Evolutionary conservation across 2,797 vertebrate genomes (phyloP), one percentile per base, ranked within the genome.

Genomic region (Anolis apletophallus): DNA sequence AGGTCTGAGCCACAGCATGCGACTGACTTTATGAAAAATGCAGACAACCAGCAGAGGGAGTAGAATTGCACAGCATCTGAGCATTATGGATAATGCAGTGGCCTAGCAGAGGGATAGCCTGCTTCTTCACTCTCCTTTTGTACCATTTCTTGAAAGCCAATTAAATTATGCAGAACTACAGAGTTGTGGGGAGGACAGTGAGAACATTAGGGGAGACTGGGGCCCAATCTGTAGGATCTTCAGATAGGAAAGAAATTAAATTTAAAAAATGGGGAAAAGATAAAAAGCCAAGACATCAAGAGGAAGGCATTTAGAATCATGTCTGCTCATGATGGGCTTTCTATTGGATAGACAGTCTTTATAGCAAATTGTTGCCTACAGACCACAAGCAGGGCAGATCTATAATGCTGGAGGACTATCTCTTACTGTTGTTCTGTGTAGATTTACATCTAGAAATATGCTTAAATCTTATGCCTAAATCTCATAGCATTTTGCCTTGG

Each of bases 401-500:
- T 87, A 94, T 90, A 88, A 93, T 91, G 88, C 89, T 92, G 90
- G 84, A 92, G 88, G 88, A 90, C 86, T 88, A 89, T 92, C 93
- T 90, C 90, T 87, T 93, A 32, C 88, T 90, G 90, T 92, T 93
- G n/a, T n/a, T n/a, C 88, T 91, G 91, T 91, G 92, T 88, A 87
- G 85, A 88, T 94, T n/a, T n/a, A 91, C 19, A 73, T 17, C 7
- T 61, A 26, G 40, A 50, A 1, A 55, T 29, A 40, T 9, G 91
- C 88, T 91, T 92, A 92, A 93, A 93, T 92, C 89, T 94, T 89
- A 94, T 88, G 89, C 91, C 94, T 92, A 92, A 94, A 89, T 88
- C 94, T 91, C n/a, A n/a, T n/a, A 93, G 84, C 90, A 90, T 87
- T 88, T 88, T 80, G 19, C 13, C 11, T 29, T 52, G n/a, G 6